Base-by-base conservation (phyloP, 2,888 invertebrate genomes). In the Eristalis arbustorum region DNA sequence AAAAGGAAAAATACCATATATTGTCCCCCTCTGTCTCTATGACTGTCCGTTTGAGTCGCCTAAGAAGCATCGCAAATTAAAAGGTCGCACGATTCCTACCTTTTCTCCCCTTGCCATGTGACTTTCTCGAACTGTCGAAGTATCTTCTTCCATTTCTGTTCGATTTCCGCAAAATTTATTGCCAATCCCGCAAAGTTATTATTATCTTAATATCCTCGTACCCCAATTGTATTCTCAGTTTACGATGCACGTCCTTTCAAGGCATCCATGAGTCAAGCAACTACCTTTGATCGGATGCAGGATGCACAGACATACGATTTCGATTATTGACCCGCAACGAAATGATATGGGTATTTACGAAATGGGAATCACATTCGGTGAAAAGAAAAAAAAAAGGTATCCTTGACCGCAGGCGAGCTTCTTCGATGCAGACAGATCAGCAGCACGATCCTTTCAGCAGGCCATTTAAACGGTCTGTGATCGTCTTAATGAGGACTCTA, bases 271-370 rank as follows among this genome's bases (percentile, higher is more conserved):
- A 61, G 42, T 18, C 49, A 2, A 31, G 31, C 8, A 31, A 31
- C 31, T 31, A 1, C 31, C 8, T 59, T 59, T 13, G 10, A 57
- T 22, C 63, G 63, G 13, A 31, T 22, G 57, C 40, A 37, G 25
- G 14, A 37, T 13, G 13, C 37, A 37, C 37, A 37, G 8, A 37
- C 49, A 37, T 37, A 68, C 23, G 67, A 75, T 34, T 81, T 56
- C 72, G 80, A 28, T 76, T 75, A 84, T 62, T 84, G 84, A 84
- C 84, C 84, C 84, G 81, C n/a, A 80, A 84, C 84, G 81, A 63
- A 76, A 80, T 81, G 82, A 82, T 74, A 78, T 71, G 63, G 74
- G 77, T 77, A 81, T 81, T 85, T 68, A 18, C 14, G 62, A 74
- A 68, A 80, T 66, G 25, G 56, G 67, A 64, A 72, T 18, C 14